Base-by-base conservation (phyloP, 1,140 invertebrate genomes). In the Drosophila equinoxialis region DNA sequence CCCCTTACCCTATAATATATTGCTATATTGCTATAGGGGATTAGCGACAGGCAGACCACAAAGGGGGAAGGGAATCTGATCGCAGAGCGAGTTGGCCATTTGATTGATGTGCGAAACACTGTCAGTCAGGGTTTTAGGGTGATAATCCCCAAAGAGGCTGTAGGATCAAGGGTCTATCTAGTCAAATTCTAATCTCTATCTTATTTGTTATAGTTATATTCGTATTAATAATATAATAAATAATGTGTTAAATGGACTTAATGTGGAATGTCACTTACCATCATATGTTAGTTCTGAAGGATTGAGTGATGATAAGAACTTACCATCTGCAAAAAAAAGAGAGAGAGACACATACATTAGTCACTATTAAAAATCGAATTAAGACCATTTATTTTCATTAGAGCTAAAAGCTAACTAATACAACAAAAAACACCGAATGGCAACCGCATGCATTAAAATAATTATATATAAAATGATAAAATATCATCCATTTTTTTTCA, bases 241-340 rank as follows among this genome's bases (percentile, higher is more conserved):
- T 41, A 67, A 86, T 79, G 81, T 79, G 83, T 86, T 86, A 86
- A 89, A 89, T 86, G 83, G 35, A 74, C 83, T 86, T 89, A 86
- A 86, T 79, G 83, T 87, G 90, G 75, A 91, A 90, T 91, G 90
- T 89, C 90, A 91, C 90, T 91, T 91, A 91, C 90, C 90, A 91
- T 91, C 90, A 76, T 91, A 91, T 91, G 90, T 91, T 91, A 91
- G 90, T 91, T 91, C 90, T 91, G 90, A 86, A 91, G 90, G 90
- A 91, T 91, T 91, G 86, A 90, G 90, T 91, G 90, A 91, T 91
- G 90, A 91, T 91, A 91, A 91, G 90, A 91, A 91, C 90, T 91
- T 91, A 91, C 90, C 90, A 91, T 91, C 90, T 91, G 90, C 58
- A 78, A 91, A 17, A 82, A 82, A 23, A 84, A 23, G 42, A 59